Percentiles rank a stretch among this genome's conserved stretches.
These are phyloP conservation scores for Saguinus imperator DNA, from an alignment of 2,113 vertebrate genomes.

Conservation along the genomic window DNA sequence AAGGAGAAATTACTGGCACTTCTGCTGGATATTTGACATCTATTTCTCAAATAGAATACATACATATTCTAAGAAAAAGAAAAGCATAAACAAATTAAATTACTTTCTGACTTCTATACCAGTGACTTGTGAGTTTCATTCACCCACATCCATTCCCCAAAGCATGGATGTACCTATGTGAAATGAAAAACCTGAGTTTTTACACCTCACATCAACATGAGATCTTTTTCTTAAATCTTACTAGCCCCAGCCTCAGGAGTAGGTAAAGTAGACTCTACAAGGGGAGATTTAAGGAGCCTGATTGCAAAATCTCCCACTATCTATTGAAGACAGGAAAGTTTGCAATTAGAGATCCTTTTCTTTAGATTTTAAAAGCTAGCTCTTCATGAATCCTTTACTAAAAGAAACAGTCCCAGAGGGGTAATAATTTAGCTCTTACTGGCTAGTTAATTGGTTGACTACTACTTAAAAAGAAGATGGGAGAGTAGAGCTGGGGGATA, in stretches of 20 bases:
- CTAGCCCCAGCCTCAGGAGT: background rate
- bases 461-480: background rate
- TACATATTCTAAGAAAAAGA: background rate
- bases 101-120: background rate
- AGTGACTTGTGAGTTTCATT: background rate
- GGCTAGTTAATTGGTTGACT: background rate
- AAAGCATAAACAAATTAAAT: background rate
- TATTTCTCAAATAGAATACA: background rate
- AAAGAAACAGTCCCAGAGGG: background rate
- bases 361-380: background rate
- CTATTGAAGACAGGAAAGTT: background rate
- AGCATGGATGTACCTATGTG: background rate
- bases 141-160: background rate
- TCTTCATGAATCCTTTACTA: conserved; percentile 28
- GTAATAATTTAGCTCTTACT: background rate
- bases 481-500: no score
- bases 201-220: background rate
- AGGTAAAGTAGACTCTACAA: background rate
- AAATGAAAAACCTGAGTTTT: background rate
- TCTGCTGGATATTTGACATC: background rate
- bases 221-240: background rate
- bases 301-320: background rate
- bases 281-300: background rate
- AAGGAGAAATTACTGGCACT: background rate
- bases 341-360: background rate